phyloP scores from a whole-genome alignment of 2,888 invertebrate species.

The Hedya salicella region DNA sequence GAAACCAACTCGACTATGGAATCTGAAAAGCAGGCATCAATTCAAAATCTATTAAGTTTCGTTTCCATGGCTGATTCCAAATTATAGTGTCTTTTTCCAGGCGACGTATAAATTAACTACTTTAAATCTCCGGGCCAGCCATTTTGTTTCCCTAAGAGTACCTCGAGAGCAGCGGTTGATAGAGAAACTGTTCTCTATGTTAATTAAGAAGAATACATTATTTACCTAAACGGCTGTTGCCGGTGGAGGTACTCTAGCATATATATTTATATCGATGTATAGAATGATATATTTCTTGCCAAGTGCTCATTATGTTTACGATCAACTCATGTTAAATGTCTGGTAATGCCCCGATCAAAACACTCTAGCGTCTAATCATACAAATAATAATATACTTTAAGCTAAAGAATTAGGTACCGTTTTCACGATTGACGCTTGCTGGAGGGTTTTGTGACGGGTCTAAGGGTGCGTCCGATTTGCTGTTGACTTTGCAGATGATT shows the following conservation, averaged over 20 bases:
- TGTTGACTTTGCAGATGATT: background rate
- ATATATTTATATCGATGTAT: background rate
- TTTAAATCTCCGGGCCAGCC: background rate
- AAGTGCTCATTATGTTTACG: background rate
- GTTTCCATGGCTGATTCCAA: background rate
- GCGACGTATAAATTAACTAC: constrained; percentile 3
- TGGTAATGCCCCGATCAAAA: constrained; percentile 5
- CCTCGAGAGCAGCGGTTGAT: constrained; percentile 9
- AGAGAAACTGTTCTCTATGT: constrained; percentile 9
- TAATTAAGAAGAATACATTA: constrained; percentile 22
- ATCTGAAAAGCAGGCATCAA: no score
- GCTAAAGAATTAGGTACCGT: background rate
- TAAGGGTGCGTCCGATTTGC: constrained; percentile 25
- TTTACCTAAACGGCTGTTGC: constrained; percentile 1
- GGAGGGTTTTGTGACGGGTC: background rate
- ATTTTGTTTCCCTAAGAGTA: constrained; percentile 1
- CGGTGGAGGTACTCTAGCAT: background rate
- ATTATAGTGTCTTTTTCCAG: background rate
- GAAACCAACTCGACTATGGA: background rate
- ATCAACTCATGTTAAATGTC: constrained; percentile 2
- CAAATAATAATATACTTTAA: constrained; percentile 16
- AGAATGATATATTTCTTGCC: constrained; percentile 23
- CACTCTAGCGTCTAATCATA: constrained; percentile 5
- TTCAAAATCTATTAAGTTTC: no score
- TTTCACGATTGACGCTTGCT: background rate